Percentiles rank a stretch among this genome's conserved stretches.
Conservation (phyloP, 2,888 invertebrate genomes). For the Drosophila merina region DNA sequence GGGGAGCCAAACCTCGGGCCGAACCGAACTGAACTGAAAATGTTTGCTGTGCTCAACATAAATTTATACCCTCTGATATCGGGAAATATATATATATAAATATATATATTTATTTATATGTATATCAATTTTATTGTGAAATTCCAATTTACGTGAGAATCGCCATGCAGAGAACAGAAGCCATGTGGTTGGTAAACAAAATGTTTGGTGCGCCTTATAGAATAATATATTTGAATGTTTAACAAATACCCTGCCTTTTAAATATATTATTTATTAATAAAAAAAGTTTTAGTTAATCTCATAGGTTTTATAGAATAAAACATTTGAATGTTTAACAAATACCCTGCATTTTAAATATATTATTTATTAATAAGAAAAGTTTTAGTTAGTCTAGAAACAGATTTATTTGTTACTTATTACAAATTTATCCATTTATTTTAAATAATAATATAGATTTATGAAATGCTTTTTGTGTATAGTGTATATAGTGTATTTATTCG, state of each 20-base stretch:
- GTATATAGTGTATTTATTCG: neutral
- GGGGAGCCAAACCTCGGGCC: neutral
- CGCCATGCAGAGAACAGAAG: constrained; percentile 4
- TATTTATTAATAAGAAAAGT: too few relatives aligned
- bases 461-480: neutral
- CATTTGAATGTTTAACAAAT: neutral
- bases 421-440: too few relatives aligned
- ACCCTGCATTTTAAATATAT: neutral
- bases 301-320: neutral
- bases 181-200: constrained; percentile 2
- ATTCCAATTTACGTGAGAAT: constrained; percentile 13
- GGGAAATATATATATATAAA: neutral
- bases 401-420: too few relatives aligned
- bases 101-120: neutral
- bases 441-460: too few relatives aligned
- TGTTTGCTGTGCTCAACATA: neutral
- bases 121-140: constrained; percentile 22
- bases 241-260: neutral
- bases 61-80: constrained; percentile 16
- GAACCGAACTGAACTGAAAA: constrained; percentile 22
- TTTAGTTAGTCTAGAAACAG: too few relatives aligned
- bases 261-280: neutral
- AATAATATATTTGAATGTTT: neutral
- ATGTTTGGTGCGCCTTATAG: neutral
- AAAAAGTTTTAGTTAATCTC: too few relatives aligned